A percentile compares a stretch with the other conserved stretches of the same genome.
Evolutionary conservation across 2,113 vertebrate species (phyloP).

Genomic region (Vicugna pacos): DNA sequence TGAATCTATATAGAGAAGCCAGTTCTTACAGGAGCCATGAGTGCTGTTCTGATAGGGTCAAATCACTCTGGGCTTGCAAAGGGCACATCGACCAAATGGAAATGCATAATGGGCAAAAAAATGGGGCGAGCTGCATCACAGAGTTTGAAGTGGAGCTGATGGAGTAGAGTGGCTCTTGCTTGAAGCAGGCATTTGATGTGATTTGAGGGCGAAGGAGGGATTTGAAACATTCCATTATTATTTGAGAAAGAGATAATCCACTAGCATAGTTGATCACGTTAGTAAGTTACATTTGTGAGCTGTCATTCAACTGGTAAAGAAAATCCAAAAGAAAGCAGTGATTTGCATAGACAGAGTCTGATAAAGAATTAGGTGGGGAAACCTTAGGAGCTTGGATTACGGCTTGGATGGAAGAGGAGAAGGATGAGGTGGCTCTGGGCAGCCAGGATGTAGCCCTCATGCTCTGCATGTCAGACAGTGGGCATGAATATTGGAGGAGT

Average conservation of each 20-base stretch:
- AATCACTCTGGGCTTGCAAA: background rate
- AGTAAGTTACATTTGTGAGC: background rate
- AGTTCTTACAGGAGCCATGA: background rate
- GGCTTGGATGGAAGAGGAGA: background rate
- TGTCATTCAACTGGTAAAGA: background rate
- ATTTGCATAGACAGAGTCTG: background rate
- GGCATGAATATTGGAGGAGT: background rate
- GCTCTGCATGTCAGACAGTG: background rate
- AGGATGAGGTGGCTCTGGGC: background rate
- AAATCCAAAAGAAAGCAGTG: background rate
- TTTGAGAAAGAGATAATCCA: background rate
- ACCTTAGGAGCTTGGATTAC: background rate
- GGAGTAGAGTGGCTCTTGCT: background rate
- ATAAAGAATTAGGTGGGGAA: background rate
- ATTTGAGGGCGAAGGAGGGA: background rate
- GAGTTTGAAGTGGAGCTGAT: background rate
- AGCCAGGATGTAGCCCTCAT: background rate
- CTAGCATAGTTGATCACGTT: background rate
- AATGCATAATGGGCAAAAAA: background rate
- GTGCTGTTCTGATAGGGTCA: background rate
- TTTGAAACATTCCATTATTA: background rate
- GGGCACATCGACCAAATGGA: slow-evolving; percentile 14
- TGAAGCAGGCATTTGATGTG: background rate
- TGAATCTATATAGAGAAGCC: background rate
- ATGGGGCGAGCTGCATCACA: background rate